Conservation (phyloP, 1,140 invertebrate genomes). For the Cheumatopsyche charites region DNA sequence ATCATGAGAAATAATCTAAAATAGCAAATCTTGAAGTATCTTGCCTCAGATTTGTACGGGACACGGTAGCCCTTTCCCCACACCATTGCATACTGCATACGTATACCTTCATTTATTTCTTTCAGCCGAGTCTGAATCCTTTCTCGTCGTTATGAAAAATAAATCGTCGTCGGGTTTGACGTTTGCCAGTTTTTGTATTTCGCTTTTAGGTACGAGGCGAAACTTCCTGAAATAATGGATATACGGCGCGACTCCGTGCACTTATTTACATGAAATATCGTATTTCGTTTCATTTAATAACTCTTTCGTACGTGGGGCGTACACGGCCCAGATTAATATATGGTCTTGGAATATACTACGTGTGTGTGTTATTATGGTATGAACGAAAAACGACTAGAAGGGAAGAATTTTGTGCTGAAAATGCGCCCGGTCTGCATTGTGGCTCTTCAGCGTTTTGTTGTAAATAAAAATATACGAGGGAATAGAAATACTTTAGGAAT, state of each 20-base stretch:
- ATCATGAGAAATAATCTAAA: too few species aligned
- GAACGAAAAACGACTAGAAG: too few species aligned
- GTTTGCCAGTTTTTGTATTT: slow-evolving; percentile 33
- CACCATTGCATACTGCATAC: not conserved
- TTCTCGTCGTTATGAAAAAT: slow-evolving; percentile 36
- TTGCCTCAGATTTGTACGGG: too few species aligned
- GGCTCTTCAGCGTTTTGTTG: too few species aligned
- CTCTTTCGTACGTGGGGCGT: not conserved
- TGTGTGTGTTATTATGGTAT: too few species aligned
- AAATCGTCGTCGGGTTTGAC: slow-evolving; percentile 38
- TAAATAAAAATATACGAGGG: too few species aligned
- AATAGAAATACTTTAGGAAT: too few species aligned
- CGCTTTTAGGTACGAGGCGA: slow-evolving; percentile 18
- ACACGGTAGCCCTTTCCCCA: not conserved
- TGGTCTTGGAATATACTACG: too few species aligned
- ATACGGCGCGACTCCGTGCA: slow-evolving; percentile 4
- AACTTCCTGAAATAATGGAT: slow-evolving; percentile 33
- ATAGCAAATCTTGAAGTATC: too few species aligned
- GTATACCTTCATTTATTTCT: slow-evolving; percentile 37
- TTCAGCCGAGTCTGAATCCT: slow-evolving; percentile 31
- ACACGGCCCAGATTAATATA: too few species aligned
- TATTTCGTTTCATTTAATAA: slow-evolving; percentile 38
- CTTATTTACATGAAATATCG: slow-evolving; percentile 35
- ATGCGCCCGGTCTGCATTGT: too few species aligned
- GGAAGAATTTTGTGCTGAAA: too few species aligned